Percentiles rank a stretch among this genome's conserved stretches.
Evolutionary conservation across 2,797 vertebrate species (phyloP).

Genomic region (Otolemur crassicaudatus): DNA sequence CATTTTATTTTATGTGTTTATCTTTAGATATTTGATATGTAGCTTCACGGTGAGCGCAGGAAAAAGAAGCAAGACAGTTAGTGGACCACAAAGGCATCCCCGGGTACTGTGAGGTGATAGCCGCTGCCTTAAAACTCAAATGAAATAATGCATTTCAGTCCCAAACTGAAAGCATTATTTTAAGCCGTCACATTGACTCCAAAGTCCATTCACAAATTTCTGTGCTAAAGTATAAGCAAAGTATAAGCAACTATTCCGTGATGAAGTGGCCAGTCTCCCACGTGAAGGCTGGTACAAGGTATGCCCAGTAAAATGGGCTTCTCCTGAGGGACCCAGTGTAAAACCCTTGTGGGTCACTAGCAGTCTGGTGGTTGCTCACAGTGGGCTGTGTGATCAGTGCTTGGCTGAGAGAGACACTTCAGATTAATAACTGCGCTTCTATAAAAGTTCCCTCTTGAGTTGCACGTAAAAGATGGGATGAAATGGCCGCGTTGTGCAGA

Average conservation of each 20-base stretch:
- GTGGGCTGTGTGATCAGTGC: background rate
- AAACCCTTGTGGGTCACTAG: background rate
- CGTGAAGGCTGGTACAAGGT: background rate
- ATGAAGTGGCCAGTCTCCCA: background rate
- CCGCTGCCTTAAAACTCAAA: background rate
- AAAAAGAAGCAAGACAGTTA: background rate
- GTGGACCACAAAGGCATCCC: background rate
- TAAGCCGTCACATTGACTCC: background rate
- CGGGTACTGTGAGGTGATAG: background rate
- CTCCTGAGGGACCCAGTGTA: background rate
- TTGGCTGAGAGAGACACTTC: background rate
- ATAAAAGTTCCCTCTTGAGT: background rate
- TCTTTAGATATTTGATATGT: slow-evolving; percentile 17
- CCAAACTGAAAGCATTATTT: background rate
- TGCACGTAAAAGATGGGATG: background rate
- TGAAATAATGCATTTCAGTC: background rate
- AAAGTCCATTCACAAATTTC: slow-evolving; percentile 27
- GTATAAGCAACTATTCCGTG: background rate
- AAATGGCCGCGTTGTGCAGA: background rate
- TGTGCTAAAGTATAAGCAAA: background rate
- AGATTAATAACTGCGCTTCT: background rate
- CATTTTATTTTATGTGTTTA: slow-evolving; percentile 36
- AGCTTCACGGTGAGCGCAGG: background rate
- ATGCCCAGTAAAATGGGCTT: background rate
- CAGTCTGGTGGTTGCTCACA: background rate